phyloP scores from a whole-genome alignment of 1,140 invertebrate species.

The Drosophila nebulosa region DNA sequence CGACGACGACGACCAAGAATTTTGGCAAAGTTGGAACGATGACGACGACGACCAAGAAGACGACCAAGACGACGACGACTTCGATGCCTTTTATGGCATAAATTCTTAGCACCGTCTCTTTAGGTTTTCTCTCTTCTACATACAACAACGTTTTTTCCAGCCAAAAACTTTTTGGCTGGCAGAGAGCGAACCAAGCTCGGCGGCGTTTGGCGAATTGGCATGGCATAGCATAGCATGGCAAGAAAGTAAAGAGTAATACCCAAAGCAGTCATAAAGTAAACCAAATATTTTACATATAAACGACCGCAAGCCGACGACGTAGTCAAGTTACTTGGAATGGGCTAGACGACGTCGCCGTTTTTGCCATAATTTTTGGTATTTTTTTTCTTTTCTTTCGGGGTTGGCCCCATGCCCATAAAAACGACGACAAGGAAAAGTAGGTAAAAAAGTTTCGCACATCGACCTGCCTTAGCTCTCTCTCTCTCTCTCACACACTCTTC shows the following conservation, averaged over 20 bases:
- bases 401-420: conserved; percentile 57
- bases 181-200: no score
- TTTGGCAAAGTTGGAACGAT: conserved; percentile 59
- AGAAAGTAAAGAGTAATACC: conserved; percentile 77
- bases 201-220: conserved; percentile 55
- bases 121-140: conserved; percentile 44
- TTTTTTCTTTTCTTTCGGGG: conserved; percentile 3
- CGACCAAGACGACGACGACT: conserved; percentile 26
- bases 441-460: conserved; percentile 63
- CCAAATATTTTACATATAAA: conserved; percentile 79
- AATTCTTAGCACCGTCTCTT: conserved; percentile 59
- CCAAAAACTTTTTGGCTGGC: conserved; percentile 59
- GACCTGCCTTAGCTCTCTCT: conserved; percentile 44
- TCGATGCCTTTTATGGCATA: conserved; percentile 70
- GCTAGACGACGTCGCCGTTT: conserved; percentile 70
- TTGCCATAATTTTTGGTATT: conserved; percentile 53
- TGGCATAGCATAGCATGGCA: conserved; percentile 67
- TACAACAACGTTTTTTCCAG: conserved; percentile 36
- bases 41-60: conserved; percentile 16
- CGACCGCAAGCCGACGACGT: conserved; percentile 70
- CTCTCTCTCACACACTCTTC: neutral
- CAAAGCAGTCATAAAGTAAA: conserved; percentile 77
- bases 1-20: conserved; percentile 60
- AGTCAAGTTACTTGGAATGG: conserved; percentile 41
- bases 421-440: conserved; percentile 63